These are phyloP conservation scores for Pammene fasciana DNA, from an alignment of 2,888 invertebrate genomes.

Conservation along the genomic window DNA sequence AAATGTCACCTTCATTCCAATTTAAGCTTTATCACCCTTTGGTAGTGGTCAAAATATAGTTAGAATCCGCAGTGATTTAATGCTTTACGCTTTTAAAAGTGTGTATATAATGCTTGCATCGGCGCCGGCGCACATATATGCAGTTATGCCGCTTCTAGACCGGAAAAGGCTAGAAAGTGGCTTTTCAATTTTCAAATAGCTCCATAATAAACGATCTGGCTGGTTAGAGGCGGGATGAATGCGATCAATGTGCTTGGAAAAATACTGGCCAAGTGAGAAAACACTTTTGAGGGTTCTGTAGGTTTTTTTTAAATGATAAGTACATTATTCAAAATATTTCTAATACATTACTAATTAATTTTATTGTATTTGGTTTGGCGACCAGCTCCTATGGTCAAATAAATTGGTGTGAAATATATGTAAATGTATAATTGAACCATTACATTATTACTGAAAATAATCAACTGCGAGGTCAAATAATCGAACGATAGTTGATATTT, in stretches of 20 bases:
- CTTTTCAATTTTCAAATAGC: conserved; percentile 82
- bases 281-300: neutral
- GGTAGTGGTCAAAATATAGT: neutral
- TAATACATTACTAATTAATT: no score
- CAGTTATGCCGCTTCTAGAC: conserved; percentile 78
- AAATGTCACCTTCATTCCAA: neutral
- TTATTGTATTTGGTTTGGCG: no score
- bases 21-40: neutral
- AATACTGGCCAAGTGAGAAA: neutral
- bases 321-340: no score
- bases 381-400: no score
- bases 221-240: conserved; percentile 49
- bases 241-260: conserved; percentile 10
- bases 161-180: conserved; percentile 83
- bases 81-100: neutral
- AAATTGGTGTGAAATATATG: no score
- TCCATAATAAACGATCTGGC: conserved; percentile 70
- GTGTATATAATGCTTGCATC: conserved; percentile 21
- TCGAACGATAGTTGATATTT: no score
- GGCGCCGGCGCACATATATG: conserved; percentile 55
- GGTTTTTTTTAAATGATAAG: neutral
- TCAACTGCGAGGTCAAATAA: no score
- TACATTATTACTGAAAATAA: no score
- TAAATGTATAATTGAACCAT: no score
- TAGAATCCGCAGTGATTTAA: neutral